Percentiles rank a stretch among this genome's conserved stretches.
Evolutionary conservation across 2,888 invertebrate genomes (phyloP).

Genomic region (Thecophora atra): DNA sequence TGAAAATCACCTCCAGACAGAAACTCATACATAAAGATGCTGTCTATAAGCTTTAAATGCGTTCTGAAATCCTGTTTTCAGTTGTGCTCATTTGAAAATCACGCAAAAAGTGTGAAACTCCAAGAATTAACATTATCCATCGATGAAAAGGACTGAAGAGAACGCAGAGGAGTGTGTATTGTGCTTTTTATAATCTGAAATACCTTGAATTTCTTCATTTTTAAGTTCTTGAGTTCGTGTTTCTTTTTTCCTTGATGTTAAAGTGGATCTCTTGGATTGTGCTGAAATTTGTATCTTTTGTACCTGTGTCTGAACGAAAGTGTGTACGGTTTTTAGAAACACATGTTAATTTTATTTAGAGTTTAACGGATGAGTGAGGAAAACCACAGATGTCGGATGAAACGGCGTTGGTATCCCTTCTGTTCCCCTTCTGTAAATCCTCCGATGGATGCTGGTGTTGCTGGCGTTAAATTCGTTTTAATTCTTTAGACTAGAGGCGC

Average conservation of each 20-base stretch:
- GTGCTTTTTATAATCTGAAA: neutral
- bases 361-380: neutral
- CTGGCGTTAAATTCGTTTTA: conserved; percentile 26
- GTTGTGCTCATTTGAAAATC: conserved; percentile 30
- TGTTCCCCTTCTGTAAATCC: neutral
- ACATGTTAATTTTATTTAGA: neutral
- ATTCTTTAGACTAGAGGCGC: conserved; percentile 33
- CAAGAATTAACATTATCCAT: conserved; percentile 12
- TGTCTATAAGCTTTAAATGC: neutral
- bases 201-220: conserved; percentile 20
- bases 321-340: neutral
- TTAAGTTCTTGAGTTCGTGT: conserved; percentile 24
- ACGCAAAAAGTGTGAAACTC: conserved; percentile 35
- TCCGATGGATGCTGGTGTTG: neutral
- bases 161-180: neutral
- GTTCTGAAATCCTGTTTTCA: neutral
- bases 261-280: conserved; percentile 20
- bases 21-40: neutral
- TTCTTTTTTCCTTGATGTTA: conserved; percentile 2
- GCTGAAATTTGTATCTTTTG: conserved; percentile 31
- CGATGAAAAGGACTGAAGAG: neutral
- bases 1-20: neutral
- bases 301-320: conserved; percentile 3
- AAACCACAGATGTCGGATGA: neutral
- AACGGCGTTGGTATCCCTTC: neutral